Base-by-base conservation (phyloP, 2,797 vertebrate genomes). In the Pseudotriccus pelzelni region DNA sequence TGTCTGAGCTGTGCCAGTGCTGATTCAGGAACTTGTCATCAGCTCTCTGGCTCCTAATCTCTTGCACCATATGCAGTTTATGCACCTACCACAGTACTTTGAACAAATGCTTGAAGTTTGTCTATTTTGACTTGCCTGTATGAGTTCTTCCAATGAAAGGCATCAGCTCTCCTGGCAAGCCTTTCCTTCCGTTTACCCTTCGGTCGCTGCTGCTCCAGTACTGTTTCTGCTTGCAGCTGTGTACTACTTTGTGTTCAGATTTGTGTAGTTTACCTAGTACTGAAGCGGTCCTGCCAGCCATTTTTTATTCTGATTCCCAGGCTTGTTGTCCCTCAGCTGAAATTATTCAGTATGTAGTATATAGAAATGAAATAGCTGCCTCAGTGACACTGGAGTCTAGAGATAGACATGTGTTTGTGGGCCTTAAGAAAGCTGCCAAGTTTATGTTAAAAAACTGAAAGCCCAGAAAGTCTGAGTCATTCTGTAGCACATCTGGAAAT, bases 401-500 rank as follows among this genome's bases (percentile, higher is more conserved):
- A n/a, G 73, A 67, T 44, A 91, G 82, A 58, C 23, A 36, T n/a
- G 46, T 84, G 49, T 84, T 89, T 70, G 69, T 87, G 55, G 22
- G 19, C 52, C 66, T 74, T 74, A 63, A 74, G 67, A 74, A 88
- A 82, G 27, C 74, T 84, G 87, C 89, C 89, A 94, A 88, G 63
- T 91, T 94, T 67, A 82, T 67, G 70, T 69, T 94, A 68, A 93
- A 93, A 94, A 96, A 34, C 39, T 34, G 72, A 91, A 89, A 87
- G 67, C 30, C 70, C 68, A 90, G 84, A 94, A 91, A 82, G 43
- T 74, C 50, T 87, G 91, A 91, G 88, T 96, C 85, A 93, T 94
- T 76, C 93, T 84, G 77, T 77, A 91, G 74, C 72, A 89, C 93
- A 90, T 94, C 94, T 96, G 96, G 93, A 96, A 93, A 95, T 91